Evolutionary conservation across 2,113 vertebrate genomes (phyloP), one percentile per base, ranked within the genome.

Genomic region (Ardeotis arabs): DNA sequence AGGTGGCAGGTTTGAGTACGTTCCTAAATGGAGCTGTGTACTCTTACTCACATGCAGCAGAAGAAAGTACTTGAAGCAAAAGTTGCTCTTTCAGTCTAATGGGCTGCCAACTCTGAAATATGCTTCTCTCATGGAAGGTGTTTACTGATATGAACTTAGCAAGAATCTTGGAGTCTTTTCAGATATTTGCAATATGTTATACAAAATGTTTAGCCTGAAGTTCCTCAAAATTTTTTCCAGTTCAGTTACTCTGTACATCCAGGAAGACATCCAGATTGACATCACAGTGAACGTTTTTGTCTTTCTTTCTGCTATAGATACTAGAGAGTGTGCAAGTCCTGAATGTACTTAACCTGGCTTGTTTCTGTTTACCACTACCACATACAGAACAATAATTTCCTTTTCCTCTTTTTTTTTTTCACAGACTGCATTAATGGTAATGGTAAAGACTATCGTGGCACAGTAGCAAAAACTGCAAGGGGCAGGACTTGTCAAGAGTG

Each of bases 401-500:
- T 67, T 70, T 47, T 74, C 22, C n/a, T 49, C 25, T 93, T 89
- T 81, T 67, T 69, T 39, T 69, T 44, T 53, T 89, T 76, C 88
- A 35, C 94, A 99, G 99, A 99, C 44, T 99, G 99, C 88, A 98
- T 98, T 69, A 5, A 96, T 0, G 98, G 98, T 31, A 98, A 66
- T 4, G 99, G 99, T 18, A 96, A 55, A 25, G 91, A 91, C 2
- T 99, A 99, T 80, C 98, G 98, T 10, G 99, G 99, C 59, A 97
- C 97, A 10, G 98, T 88, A 58, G 98, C 99, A 16, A 98, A 94
- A 83, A 99, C 99, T 6, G 35, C 49, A 3, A 25, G 20, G 2
- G 99, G 98, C 3, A 98, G 98, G 41, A 98, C 97, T 5, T 99
- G 99, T 95, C 99, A 99, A 97, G 97, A 72, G 6, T 99, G 99